phyloP scores from a whole-genome alignment of 92 coral and sea anemone genomes.

The Siderastrea siderea region DNA sequence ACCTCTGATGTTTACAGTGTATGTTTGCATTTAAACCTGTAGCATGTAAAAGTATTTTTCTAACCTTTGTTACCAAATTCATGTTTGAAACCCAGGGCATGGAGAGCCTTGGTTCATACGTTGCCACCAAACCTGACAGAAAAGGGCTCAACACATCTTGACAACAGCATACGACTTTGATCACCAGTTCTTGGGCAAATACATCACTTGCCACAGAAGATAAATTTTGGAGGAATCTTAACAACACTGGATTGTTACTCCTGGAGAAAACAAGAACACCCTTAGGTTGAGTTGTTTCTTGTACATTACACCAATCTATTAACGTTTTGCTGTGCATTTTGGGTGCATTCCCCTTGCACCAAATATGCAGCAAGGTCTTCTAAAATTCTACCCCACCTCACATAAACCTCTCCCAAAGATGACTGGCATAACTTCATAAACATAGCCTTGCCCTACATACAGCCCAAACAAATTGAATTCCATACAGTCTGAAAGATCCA shows the following conservation, averaged over 20 bases:
- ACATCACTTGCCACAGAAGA: constrained; percentile 66
- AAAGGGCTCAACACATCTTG: constrained; percentile 87
- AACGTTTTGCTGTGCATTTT: too few relatives aligned
- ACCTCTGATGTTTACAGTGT: background rate
- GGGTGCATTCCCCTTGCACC: too few relatives aligned
- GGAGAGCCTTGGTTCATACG: constrained; percentile 90
- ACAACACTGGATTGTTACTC: constrained; percentile 93
- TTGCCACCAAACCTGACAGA: constrained; percentile 72
- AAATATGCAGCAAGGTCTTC: too few relatives aligned
- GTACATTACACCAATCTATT: too few relatives aligned
- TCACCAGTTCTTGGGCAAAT: constrained; percentile 74
- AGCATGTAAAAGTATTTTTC: background rate
- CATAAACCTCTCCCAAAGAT: too few relatives aligned
- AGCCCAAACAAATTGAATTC: too few relatives aligned
- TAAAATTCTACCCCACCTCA: too few relatives aligned
- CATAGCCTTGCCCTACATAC: too few relatives aligned
- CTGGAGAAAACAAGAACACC: constrained; percentile 42
- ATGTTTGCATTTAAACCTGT: background rate
- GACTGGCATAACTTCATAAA: too few relatives aligned
- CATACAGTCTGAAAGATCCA: too few relatives aligned
- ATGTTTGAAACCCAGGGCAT: constrained; percentile 88
- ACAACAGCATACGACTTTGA: constrained; percentile 76
- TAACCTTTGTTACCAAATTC: constrained; percentile 80
- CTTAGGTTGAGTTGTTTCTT: background rate
- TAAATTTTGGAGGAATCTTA: constrained; percentile 85